Evolutionary conservation across 1,140 invertebrate genomes (phyloP), one percentile per base, ranked within the genome.

Genomic region (Maniola jurtina): DNA sequence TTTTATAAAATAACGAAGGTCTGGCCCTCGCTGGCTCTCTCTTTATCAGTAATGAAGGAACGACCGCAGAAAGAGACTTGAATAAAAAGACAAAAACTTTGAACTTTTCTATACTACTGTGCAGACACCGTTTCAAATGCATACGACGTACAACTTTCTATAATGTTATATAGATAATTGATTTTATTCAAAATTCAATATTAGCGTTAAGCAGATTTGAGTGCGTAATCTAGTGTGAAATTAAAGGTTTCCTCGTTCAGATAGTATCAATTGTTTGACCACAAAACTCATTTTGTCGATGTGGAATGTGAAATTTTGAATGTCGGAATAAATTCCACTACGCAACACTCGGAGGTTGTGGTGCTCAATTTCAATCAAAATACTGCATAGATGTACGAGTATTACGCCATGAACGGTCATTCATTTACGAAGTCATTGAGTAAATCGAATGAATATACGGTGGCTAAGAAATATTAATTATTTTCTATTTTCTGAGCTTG

Each of bases 281-380:
- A 81, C 85, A 86, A 81, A 88, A 84, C 81, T 89, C 80, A 88
- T 88, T 89, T 80, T 67, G 68, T 78, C 70, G 77, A 76, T 71
- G 73, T 72, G 70, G 61, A 81, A 76, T 82, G 77, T 84, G 80
- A 83, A 87, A 86, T 83, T 83, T 81, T 77, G 75, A 80, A 83
- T 78, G 79, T 74, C 72, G 68, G 62, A 76, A 77, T 71, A 76
- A 74, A 76, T 62, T 70, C 62, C 52, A 35, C 70, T 70, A 72
- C 73, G 77, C 72, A 77, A 77, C 67, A 42, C 56, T 73, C 48
- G 47, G 62, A 70, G 38, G 63, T 71, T 71, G 50, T 16, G 56
- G 64, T 75, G 68, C 68, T 68, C 62, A 71, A 48, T 58, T 67
- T n/a, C 64, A 72, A 72, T 70, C 50, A 54, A 57, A 38, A 52